Percentiles rank a stretch among this genome's conserved stretches.
Evolutionary conservation across 2,797 vertebrate genomes (phyloP).

Genomic region (Oceanodroma leucorhoa): DNA sequence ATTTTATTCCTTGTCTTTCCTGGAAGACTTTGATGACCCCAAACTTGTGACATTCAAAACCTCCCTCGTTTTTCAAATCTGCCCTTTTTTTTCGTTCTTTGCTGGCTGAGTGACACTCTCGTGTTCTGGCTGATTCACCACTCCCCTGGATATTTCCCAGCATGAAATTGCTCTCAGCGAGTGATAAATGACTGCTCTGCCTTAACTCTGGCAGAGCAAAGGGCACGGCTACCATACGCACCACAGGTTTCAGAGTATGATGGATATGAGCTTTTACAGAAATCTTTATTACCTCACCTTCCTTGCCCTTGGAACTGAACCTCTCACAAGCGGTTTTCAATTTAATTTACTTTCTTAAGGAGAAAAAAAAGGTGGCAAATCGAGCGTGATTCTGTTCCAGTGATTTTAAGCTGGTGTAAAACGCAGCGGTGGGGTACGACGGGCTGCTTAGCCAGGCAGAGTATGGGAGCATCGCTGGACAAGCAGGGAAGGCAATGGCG

Average conservation of each 20-base stretch:
- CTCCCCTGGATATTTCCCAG: conserved; percentile 27
- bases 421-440: rapidly evolving
- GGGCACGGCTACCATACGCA: not conserved
- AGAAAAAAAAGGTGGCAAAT: not conserved
- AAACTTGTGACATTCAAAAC: not conserved
- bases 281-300: conserved; percentile 17
- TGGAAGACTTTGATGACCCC: not conserved
- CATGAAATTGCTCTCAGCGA: not conserved
- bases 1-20: not conserved
- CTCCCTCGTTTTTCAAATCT: not conserved
- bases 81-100: not conserved
- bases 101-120: not conserved
- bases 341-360: not conserved
- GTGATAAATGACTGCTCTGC: conserved; percentile 39
- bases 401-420: not conserved
- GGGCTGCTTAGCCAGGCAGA: not conserved
- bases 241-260: not conserved
- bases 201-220: conserved; percentile 20
- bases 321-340: not conserved
- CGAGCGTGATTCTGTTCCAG: not conserved
- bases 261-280: conserved; percentile 15
- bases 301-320: not conserved
- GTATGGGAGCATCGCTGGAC: not conserved
- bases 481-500: not conserved
- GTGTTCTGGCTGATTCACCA: conserved; percentile 33